Base-by-base conservation (phyloP, 2,888 invertebrate genomes). In the Apocheima hispidaria region DNA sequence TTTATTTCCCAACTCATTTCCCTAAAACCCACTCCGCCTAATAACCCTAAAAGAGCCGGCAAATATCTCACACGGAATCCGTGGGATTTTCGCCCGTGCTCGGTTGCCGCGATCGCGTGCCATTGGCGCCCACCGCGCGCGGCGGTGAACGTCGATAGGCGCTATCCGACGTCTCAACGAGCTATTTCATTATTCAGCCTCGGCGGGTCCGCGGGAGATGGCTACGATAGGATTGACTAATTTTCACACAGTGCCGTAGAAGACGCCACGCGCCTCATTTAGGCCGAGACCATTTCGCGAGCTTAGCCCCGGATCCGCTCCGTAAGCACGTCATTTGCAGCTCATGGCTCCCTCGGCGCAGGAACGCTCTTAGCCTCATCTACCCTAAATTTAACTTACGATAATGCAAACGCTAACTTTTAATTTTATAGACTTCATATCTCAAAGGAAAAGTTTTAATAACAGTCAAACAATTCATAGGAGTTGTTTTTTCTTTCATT, bases 151-250 rank as follows among this genome's bases (percentile, higher is more conserved):
- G 79, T 79, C 84, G 87, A 90, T 88, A 83, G 79, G 81, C 82
- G 72, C 81, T 80, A 84, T 78, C 78, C 79, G 73, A 77, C 76
- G 79, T 77, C 79, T 84, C 84, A 82, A 86, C 81, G 83, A 88
- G 87, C 89, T 89, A 90, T 91, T 91, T 89, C 87, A 91, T 92
- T 92, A 91, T 90, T 90, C 90, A 84, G 84, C 79, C 78, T 82
- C 81, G 77, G 79, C 79, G 82, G 81, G 78, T 83, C 75, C 79
- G 75, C 78, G 81, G 75, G 77, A 87, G 87, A 91, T 88, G 81
- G 78, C 77, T 71, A 80, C 79, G 88, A 88, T 90, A 88, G 86
- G 83, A 88, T 87, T 87, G 89, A 89, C 90, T 88, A 92, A 91
- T 91, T 90, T 62, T 86, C 78, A 83, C 81, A 87, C 82, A 87